Evolutionary conservation across 2,888 invertebrate species (phyloP), one percentile per base, ranked within the genome.

Genomic region (Tinea pellionella): DNA sequence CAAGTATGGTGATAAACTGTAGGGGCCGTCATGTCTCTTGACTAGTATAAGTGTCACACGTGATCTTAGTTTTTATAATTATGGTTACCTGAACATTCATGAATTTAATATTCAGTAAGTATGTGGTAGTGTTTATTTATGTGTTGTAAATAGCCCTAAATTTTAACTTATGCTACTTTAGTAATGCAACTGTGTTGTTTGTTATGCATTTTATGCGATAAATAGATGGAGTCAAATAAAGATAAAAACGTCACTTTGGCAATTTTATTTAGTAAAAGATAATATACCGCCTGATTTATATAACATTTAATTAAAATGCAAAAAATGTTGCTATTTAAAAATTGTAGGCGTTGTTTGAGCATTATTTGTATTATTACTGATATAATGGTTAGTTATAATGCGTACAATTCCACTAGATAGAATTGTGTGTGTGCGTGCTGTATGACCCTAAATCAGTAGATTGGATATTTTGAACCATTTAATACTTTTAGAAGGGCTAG

Each of bases 1-100:
- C 2, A 84, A 82, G 69, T 86, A 86, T 69, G 86, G 86, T 74
- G 86, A 86, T 67, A 84, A 83, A 80, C 66, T 71, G 66, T 65
- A 73, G 18, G 30, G 4, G 19, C 13, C 24, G 24, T 2, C 6
- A 24, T 29, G 16, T 56, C 30, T 30, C 6, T 32, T 57, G 24
- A 30, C 57, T 32, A 53, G 57, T 57, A 61, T 68, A 64, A 64
- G 66, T 68, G 63, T 63, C 69, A 68, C 64, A 63, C 66, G 74
- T 78, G 77, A 76, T 73, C 68, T 69, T 72, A 73, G 68, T 66
- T 47, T 70, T 67, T 72, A 69, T 67, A n/a, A n/a, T n/a, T 24
- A 66, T 68, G 64, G 62, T 63, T 67, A 62, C 62, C 65, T 66
- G 63, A 66, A 64, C 65, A 67, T 18, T 64, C 62, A 66, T 62